Evolutionary conservation across 1,140 invertebrate species (phyloP).

Genomic region (Wiebesia pumilae): DNA sequence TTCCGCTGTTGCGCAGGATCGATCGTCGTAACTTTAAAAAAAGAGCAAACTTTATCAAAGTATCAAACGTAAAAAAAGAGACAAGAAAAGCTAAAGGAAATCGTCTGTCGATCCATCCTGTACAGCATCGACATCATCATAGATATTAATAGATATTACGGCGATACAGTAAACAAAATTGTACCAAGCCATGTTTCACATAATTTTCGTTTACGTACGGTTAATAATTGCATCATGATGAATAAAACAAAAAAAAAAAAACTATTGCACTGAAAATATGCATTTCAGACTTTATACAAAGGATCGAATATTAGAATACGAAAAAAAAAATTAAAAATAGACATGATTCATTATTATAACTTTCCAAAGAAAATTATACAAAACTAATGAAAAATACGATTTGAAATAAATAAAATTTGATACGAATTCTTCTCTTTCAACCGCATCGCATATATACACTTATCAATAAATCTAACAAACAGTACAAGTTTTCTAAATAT

Average conservation of each 20-base stretch:
- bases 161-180: constrained; percentile 26
- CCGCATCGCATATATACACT: constrained; percentile 28
- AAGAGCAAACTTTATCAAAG: not conserved
- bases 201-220: not conserved
- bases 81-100: not conserved
- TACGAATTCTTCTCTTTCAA: constrained; percentile 17
- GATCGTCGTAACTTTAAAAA: constrained; percentile 21
- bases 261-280: constrained; percentile 14
- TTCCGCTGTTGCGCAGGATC: constrained; percentile 16
- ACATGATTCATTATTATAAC: not conserved
- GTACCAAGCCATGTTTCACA: not conserved
- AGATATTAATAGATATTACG: not conserved
- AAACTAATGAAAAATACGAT: not conserved
- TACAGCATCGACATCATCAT: constrained; percentile 8
- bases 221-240: constrained; percentile 22
- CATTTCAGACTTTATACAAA: not conserved
- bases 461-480: constrained; percentile 33
- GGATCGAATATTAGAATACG: not conserved
- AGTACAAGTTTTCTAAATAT: constrained; percentile 44
- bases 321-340: not conserved
- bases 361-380: not conserved
- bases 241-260: not conserved
- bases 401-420: constrained; percentile 46
- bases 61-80: constrained; percentile 22
- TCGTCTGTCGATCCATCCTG: constrained; percentile 11